phyloP scores from a whole-genome alignment of 2,888 invertebrate species.

The Tuta absoluta region DNA sequence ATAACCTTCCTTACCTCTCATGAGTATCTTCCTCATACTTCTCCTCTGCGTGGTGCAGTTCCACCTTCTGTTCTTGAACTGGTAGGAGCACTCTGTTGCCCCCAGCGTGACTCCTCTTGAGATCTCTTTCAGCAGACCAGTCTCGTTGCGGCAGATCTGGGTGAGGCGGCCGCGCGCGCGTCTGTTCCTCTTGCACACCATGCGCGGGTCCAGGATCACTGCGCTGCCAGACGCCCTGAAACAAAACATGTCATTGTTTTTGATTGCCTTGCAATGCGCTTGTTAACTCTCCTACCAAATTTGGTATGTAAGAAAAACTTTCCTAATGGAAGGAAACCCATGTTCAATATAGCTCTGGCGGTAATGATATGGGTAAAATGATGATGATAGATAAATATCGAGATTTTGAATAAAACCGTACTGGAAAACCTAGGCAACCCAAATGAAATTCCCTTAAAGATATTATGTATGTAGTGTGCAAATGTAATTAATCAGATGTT shows the following conservation, averaged over 20 bases:
- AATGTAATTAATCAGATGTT: too few relatives aligned
- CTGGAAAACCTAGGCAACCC: too few relatives aligned
- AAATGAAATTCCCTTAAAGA: too few relatives aligned
- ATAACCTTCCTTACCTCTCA: conserved; percentile 85
- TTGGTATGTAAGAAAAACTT: too few relatives aligned
- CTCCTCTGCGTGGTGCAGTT: conserved; percentile 92
- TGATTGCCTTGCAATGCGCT: too few relatives aligned
- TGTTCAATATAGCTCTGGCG: too few relatives aligned
- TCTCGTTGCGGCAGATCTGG: conserved; percentile 92
- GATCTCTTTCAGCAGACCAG: conserved; percentile 89
- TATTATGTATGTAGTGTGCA: too few relatives aligned
- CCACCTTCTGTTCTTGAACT: conserved; percentile 93
- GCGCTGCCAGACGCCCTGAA: conserved; percentile 90
- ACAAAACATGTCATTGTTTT: not conserved
- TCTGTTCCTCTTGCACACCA: conserved; percentile 93
- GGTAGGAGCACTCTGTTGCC: conserved; percentile 92
- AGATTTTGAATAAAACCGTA: too few relatives aligned
- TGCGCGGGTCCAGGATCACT: conserved; percentile 92
- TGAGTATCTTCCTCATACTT: conserved; percentile 91
- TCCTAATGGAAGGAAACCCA: too few relatives aligned
- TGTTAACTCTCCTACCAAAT: too few relatives aligned
- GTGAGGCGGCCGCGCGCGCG: conserved; percentile 88
- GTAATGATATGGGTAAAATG: too few relatives aligned
- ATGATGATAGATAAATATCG: too few relatives aligned
- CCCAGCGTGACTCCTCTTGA: conserved; percentile 90